These are phyloP conservation scores for Adrianichthys oophorus DNA, from an alignment of 2,797 vertebrate genomes.

Conservation along the genomic window DNA sequence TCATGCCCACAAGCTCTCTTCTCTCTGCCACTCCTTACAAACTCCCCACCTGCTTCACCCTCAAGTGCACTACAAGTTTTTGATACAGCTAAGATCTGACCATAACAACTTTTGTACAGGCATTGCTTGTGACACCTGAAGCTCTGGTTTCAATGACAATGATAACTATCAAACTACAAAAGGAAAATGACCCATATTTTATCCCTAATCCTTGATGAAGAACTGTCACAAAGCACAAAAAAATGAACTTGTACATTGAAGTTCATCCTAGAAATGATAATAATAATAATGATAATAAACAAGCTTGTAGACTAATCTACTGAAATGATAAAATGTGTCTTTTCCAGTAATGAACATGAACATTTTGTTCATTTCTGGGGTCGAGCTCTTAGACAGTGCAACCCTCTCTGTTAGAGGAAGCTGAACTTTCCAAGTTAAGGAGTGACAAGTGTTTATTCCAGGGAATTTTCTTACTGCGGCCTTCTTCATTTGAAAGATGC, in stretches of 20 bases:
- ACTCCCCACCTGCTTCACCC: slow-evolving; percentile 44
- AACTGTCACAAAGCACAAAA: too few relatives aligned
- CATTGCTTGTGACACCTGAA: slow-evolving; percentile 51
- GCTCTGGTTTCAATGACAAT: slow-evolving; percentile 1
- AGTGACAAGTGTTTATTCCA: slow-evolving; percentile 36
- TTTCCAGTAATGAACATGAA: slow-evolving; percentile 63
- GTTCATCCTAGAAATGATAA: too few relatives aligned
- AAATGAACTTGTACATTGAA: too few relatives aligned
- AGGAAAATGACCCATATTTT: too few relatives aligned
- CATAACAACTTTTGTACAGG: slow-evolving; percentile 60
- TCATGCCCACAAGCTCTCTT: slow-evolving; percentile 69
- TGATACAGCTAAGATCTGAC: slow-evolving; percentile 42
- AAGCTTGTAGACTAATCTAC: slow-evolving; percentile 6
- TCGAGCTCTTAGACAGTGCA: slow-evolving; percentile 24
- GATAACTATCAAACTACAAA: too few relatives aligned
- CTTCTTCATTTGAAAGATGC: slow-evolving; percentile 46
- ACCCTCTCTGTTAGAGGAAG: slow-evolving; percentile 24
- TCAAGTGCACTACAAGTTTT: slow-evolving; percentile 54
- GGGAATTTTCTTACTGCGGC: not conserved
- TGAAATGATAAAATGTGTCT: slow-evolving; percentile 33
- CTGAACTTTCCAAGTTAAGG: slow-evolving; percentile 21
- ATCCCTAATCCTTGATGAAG: too few relatives aligned
- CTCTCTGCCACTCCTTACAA: slow-evolving; percentile 55
- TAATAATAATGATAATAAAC: too few relatives aligned
- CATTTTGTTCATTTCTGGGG: slow-evolving; percentile 31